Evolutionary conservation across 2,888 invertebrate genomes (phyloP).

Genomic region (Buathra laborator): DNA sequence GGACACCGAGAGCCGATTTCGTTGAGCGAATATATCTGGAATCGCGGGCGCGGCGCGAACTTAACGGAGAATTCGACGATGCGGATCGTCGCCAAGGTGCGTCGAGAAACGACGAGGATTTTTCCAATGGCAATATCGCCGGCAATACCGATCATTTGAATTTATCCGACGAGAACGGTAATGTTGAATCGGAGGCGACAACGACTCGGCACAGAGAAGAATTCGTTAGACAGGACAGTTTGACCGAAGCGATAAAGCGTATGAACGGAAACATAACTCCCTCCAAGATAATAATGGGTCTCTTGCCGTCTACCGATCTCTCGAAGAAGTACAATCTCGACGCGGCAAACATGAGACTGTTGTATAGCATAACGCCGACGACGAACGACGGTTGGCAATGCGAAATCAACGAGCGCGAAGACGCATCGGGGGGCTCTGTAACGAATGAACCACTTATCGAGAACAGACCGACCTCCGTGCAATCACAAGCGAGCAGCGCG

Average conservation of each 20-base stretch:
- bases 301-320: constrained; percentile 72
- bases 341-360: constrained; percentile 75
- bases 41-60: background rate
- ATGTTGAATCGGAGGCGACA: background rate
- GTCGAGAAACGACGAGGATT: constrained; percentile 13
- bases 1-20: constrained; percentile 40
- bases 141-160: background rate
- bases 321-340: constrained; percentile 80
- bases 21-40: constrained; percentile 41
- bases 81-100: background rate
- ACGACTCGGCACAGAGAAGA: background rate
- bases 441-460: background rate
- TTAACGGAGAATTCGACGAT: background rate
- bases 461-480: constrained; percentile 6
- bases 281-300: constrained; percentile 68
- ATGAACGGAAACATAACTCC: constrained; percentile 75
- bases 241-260: constrained; percentile 76
- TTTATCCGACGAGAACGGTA: constrained; percentile 56
- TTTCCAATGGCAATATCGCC: constrained; percentile 45
- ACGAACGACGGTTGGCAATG: constrained; percentile 48
- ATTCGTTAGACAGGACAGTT: constrained; percentile 72
- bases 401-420: constrained; percentile 11
- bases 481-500: constrained; percentile 37
- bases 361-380: constrained; percentile 81
- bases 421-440: background rate